Evolutionary conservation across 2,797 vertebrate genomes (phyloP), one percentile per base, ranked within the genome.

Genomic region (Acridotheres tristis): DNA sequence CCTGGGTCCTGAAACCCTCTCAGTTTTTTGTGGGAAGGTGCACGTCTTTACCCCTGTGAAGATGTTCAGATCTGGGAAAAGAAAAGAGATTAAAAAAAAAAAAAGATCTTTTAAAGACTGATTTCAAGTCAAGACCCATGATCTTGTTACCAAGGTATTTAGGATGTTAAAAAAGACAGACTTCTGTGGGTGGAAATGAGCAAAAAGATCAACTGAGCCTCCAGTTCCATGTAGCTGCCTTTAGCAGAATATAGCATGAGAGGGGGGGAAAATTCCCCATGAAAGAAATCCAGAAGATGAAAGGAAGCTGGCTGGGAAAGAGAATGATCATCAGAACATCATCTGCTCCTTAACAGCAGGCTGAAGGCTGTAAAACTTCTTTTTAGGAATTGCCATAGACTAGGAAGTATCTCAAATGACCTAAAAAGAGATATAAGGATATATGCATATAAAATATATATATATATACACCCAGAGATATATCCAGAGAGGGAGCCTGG

Each of bases 101-200:
- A 77, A 78, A 77, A 77, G 7, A 69, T 72, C 36, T 88, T 95
- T 84, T 27, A 58, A 88, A 92, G 67, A 47, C 51, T 71, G 19
- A 55, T 91, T 90, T 89, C 83, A 76, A 95, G 90, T 83, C 76
- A 66, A 96, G 89, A 84, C 55, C 91, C 91, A 92, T 91, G 93
- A 92, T 95, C 93, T 82, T 54, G 94, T 96, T 95, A 94, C 91
- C 88, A 95, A 97, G 92, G 88, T 90, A 93, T 84, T 92, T 90
- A 75, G 85, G 76, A 90, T 92, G 91, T 90, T 96, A 76, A 83
- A 93, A 90, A 95, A 93, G 69, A 95, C 75, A 94, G 86, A 84
- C 85, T 93, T 84, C 76, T 94, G 92, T 92, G 89, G 88, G 89
- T 84, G 94, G 79, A 82, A 95, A 95, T 1, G 90, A 96, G 91